Percentiles rank a stretch among this genome's conserved stretches.
These are phyloP conservation scores for Bibio marci DNA, from an alignment of 2,888 invertebrate species.

Conservation along the genomic window DNA sequence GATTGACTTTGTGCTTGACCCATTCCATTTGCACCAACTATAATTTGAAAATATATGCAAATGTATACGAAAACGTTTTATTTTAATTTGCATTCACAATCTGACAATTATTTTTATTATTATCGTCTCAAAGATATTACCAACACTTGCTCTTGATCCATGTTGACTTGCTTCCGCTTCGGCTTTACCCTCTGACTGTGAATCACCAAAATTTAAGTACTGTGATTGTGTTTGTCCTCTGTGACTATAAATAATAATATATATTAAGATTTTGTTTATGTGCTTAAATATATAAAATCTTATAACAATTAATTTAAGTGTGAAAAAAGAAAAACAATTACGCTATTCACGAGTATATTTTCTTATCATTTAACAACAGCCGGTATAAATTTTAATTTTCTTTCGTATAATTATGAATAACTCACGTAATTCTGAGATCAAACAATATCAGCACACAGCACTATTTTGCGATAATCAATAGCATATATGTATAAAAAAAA, in stretches of 20 bases:
- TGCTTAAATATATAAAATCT: not conserved
- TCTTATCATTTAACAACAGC: no score
- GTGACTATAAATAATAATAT: conserved; percentile 13
- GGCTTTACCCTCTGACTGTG: conserved; percentile 49
- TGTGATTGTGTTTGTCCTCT: conserved; percentile 73
- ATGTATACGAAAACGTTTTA: conserved; percentile 5
- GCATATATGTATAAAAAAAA: no score
- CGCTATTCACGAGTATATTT: no score
- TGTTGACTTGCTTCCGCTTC: conserved; percentile 58
- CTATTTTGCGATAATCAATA: no score
- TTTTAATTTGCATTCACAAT: conserved; percentile 1
- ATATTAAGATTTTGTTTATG: not conserved
- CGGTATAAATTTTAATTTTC: no score
- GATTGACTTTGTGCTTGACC: conserved; percentile 81
- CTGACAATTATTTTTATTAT: not conserved
- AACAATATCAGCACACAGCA: no score
- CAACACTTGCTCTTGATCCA: conserved; percentile 27
- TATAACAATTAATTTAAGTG: not conserved
- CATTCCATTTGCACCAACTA: conserved; percentile 69
- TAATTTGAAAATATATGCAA: not conserved
- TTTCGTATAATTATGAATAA: no score
- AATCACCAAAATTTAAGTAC: conserved; percentile 52
- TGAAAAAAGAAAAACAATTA: not conserved
- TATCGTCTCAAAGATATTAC: conserved; percentile 14
- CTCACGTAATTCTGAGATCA: no score